Evolutionary conservation across 92 coral and sea anemone species (phyloP).

Genomic region (Zoanthus gigantus): DNA sequence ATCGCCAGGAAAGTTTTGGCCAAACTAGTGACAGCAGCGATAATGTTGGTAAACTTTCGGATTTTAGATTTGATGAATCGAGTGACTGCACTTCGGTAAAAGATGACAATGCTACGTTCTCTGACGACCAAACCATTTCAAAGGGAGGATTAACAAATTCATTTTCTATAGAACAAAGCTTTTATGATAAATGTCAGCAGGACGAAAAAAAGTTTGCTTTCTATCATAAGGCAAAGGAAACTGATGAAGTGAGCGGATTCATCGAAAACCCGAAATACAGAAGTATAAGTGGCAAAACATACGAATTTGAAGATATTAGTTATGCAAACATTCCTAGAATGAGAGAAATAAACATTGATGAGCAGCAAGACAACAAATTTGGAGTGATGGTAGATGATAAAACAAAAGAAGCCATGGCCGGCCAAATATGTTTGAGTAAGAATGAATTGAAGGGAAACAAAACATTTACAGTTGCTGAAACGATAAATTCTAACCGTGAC

Average conservation of each 20-base stretch:
- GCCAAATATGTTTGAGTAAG: neutral
- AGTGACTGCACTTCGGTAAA: constrained; percentile 25
- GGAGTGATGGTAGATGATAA: constrained; percentile 8
- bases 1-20: constrained; percentile 5
- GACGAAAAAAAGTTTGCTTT: neutral
- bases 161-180: neutral
- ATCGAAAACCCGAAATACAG: neutral
- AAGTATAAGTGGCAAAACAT: neutral
- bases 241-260: neutral
- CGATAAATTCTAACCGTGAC: neutral
- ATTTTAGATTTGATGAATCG: constrained; percentile 21
- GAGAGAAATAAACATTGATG: constrained; percentile 18
- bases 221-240: neutral
- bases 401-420: constrained; percentile 11
- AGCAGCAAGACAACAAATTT: constrained; percentile 35
- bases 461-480: neutral
- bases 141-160: constrained; percentile 40
- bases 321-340: constrained; percentile 25
- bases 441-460: constrained; percentile 23
- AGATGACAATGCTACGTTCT: constrained; percentile 14
- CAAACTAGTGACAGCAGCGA: constrained; percentile 26
- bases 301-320: constrained; percentile 16
- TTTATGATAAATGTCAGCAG: neutral
- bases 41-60: neutral
- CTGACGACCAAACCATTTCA: constrained; percentile 41